These are phyloP conservation scores for Setophaga coronata DNA, from an alignment of 2,113 vertebrate genomes.

Conservation along the genomic window DNA sequence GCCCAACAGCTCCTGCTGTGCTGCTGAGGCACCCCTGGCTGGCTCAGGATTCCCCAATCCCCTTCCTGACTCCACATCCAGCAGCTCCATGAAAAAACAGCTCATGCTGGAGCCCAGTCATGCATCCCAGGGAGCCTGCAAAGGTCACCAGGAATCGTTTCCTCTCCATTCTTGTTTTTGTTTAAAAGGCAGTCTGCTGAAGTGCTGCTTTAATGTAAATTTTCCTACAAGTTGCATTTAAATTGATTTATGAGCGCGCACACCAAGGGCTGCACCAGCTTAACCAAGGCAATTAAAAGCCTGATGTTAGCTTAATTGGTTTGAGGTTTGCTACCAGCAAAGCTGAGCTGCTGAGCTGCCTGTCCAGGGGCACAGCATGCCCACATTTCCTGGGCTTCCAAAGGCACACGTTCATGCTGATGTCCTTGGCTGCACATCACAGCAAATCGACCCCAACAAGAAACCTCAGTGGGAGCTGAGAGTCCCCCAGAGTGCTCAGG, in stretches of 20 bases:
- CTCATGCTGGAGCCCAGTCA: neutral
- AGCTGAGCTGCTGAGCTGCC: neutral
- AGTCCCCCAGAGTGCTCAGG: neutral
- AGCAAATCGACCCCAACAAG: fast-evolving
- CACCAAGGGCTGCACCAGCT: neutral
- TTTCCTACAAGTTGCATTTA: neutral
- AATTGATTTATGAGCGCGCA: constrained; percentile 3
- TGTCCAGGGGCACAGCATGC: neutral
- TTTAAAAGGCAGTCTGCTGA: neutral
- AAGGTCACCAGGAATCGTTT: neutral
- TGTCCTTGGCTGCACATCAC: neutral
- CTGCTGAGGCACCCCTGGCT: neutral
- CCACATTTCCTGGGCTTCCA: neutral
- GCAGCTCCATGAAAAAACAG: neutral
- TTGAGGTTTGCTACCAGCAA: neutral
- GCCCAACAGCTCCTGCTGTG: neutral
- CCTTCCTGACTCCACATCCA: fast-evolving
- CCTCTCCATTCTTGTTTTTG: neutral
- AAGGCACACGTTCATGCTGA: neutral
- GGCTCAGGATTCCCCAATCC: neutral
- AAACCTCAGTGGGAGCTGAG: neutral
- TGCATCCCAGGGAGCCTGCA: neutral
- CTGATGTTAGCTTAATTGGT: constrained; percentile 37
- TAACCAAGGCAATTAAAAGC: constrained; percentile 52
- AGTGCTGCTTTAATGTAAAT: neutral